Evolutionary conservation across 2,797 vertebrate species (phyloP).

Genomic region (Champsocephalus gunnari): DNA sequence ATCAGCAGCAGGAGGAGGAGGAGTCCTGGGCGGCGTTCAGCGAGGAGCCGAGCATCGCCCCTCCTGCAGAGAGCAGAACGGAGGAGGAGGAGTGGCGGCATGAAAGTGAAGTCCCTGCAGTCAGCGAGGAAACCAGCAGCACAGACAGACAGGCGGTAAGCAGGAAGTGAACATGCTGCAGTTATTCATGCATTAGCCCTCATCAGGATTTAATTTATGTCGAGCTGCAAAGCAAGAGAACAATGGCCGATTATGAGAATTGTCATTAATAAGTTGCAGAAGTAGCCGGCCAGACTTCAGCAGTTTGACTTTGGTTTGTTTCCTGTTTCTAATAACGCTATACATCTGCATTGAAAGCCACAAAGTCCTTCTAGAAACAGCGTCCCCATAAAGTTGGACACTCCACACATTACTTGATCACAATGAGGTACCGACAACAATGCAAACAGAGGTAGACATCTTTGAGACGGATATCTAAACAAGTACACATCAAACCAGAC

Average conservation of each 20-base stretch:
- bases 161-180: not conserved
- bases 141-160: conserved; percentile 72
- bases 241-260: not conserved
- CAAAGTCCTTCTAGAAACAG: no score
- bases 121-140: conserved; percentile 64
- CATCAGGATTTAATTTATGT: not conserved
- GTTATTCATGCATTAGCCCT: not conserved
- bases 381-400: no score
- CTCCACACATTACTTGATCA: no score
- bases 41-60: conserved; percentile 75
- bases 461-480: no score
- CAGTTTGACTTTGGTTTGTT: no score
- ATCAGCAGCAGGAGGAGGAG: conserved; percentile 62
- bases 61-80: conserved; percentile 69
- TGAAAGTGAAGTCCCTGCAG: conserved; percentile 54
- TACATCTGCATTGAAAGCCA: no score
- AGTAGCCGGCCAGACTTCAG: not conserved
- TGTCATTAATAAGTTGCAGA: not conserved
- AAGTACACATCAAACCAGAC: no score
- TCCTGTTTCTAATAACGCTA: no score
- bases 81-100: conserved; percentile 74
- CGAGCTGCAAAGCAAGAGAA: not conserved
- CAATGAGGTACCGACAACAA: no score
- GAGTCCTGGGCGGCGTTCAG: conserved; percentile 93
- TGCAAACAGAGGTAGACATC: no score